phyloP scores from a whole-genome alignment of 1,140 invertebrate species.

The Drosophila simulans region DNA sequence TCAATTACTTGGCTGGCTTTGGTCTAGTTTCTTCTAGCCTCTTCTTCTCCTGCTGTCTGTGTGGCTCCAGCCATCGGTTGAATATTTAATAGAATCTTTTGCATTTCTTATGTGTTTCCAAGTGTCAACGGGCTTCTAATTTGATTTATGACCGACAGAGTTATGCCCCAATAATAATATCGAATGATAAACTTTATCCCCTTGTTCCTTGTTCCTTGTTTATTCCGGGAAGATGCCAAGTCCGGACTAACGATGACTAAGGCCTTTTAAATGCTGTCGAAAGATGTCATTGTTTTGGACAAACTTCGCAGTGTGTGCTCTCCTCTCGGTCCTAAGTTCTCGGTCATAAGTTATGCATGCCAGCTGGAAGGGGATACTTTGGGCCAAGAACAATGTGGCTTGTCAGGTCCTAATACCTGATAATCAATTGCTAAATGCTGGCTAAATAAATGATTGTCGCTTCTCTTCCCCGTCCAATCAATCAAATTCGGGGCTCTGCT shows the following conservation, averaged over 20 bases:
- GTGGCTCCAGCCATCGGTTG: slow-evolving; percentile 45
- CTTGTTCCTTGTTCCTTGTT: slow-evolving; percentile 37
- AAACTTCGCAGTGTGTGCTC: slow-evolving; percentile 55
- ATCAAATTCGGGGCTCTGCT: slow-evolving; percentile 51
- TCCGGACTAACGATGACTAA: slow-evolving; percentile 71
- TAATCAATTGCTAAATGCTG: slow-evolving; percentile 74
- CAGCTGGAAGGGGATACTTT: slow-evolving; percentile 3
- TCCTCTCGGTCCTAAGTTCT: not conserved
- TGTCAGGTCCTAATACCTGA: slow-evolving; percentile 68
- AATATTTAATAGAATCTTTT: slow-evolving; percentile 81
- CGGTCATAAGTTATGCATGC: slow-evolving; percentile 72
- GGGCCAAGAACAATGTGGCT: slow-evolving; percentile 12
- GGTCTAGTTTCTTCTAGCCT: slow-evolving; percentile 9
- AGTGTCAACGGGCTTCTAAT: slow-evolving; percentile 78
- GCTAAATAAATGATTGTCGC: slow-evolving; percentile 73
- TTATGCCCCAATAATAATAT: slow-evolving; percentile 83
- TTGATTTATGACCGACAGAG: slow-evolving; percentile 79
- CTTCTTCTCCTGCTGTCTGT: not conserved
- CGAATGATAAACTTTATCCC: slow-evolving; percentile 69
- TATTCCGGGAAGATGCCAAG: not conserved
- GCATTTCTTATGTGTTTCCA: slow-evolving; percentile 81
- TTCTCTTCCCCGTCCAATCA: slow-evolving; percentile 35
- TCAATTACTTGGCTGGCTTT: slow-evolving; percentile 31
- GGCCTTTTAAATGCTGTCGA: slow-evolving; percentile 73
- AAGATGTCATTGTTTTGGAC: slow-evolving; percentile 78